These are phyloP conservation scores for Oreochromis tanganicae DNA, from an alignment of 2,113 vertebrate species.

Conservation along the genomic window DNA sequence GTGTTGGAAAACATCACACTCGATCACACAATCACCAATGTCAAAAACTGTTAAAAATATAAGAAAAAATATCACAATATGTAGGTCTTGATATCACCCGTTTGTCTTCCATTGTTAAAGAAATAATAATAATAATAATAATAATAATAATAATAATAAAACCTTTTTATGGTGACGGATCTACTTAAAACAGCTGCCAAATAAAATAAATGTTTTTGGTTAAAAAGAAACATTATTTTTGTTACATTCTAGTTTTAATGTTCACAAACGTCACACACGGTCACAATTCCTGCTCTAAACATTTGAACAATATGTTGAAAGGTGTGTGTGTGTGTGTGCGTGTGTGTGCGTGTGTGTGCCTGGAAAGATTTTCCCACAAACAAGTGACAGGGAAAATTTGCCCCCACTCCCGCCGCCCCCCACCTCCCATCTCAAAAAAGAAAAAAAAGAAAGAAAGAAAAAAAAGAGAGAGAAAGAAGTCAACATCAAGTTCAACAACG, in stretches of 20 bases:
- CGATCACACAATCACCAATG: neutral
- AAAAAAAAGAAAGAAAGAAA: slow-evolving; percentile 31
- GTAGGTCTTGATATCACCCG: neutral
- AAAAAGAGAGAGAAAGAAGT: slow-evolving; percentile 73
- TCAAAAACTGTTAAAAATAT: neutral
- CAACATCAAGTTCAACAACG: slow-evolving; percentile 92
- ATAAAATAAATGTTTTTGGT: neutral
- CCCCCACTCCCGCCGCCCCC: neutral
- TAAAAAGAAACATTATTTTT: neutral
- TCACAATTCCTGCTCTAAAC: neutral
- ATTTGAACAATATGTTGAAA: neutral
- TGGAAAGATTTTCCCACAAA: slow-evolving; percentile 75
- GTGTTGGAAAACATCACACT: neutral
- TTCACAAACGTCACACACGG: neutral
- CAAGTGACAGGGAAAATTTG: slow-evolving; percentile 65
- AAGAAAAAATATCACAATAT: neutral
- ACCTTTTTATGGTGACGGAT: neutral
- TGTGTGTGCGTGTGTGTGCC: neutral
- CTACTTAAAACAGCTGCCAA: neutral
- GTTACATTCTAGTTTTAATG: neutral
- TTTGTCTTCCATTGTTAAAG: neutral
- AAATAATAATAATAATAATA: neutral
- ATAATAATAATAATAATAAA: neutral
- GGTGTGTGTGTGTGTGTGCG: neutral
- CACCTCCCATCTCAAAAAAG: neutral